Percentiles rank a stretch among this genome's conserved stretches.
Evolutionary conservation across 2,888 invertebrate genomes (phyloP).

Genomic region (Diachrysia chrysitis): DNA sequence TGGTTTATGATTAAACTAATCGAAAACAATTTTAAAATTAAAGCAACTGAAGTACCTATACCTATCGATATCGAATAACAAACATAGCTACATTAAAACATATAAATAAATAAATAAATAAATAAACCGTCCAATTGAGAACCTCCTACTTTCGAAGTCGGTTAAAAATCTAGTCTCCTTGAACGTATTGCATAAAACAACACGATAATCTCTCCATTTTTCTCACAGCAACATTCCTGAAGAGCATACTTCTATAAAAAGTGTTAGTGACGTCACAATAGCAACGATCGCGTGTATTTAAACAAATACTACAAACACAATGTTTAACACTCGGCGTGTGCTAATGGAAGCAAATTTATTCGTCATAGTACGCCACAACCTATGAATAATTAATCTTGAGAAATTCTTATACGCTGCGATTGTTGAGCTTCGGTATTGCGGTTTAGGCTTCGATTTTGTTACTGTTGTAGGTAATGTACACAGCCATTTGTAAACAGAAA

Average conservation of each 20-base stretch:
- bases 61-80: too few species aligned
- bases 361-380: constrained; percentile 65
- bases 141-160: too few species aligned
- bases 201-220: neutral
- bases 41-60: too few species aligned
- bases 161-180: neutral
- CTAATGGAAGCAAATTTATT: constrained; percentile 77
- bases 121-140: too few species aligned
- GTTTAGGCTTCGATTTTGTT: constrained; percentile 5
- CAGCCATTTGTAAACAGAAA: neutral
- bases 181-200: neutral
- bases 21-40: too few species aligned
- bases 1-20: too few species aligned
- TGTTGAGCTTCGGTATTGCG: constrained; percentile 40
- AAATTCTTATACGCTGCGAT: constrained; percentile 48
- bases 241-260: constrained; percentile 16
- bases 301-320: constrained; percentile 57
- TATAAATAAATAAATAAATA: too few species aligned
- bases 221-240: constrained; percentile 13
- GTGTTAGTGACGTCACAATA: constrained; percentile 37
- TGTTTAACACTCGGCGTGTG: constrained; percentile 52
- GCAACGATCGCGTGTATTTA: constrained; percentile 51
- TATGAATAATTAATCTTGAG: constrained; percentile 69
- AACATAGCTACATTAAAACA: too few species aligned
- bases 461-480: neutral